A percentile compares a stretch with the other conserved stretches of the same genome.
phyloP scores from a whole-genome alignment of 2,797 vertebrate species.

The Alectoris magna region DNA sequence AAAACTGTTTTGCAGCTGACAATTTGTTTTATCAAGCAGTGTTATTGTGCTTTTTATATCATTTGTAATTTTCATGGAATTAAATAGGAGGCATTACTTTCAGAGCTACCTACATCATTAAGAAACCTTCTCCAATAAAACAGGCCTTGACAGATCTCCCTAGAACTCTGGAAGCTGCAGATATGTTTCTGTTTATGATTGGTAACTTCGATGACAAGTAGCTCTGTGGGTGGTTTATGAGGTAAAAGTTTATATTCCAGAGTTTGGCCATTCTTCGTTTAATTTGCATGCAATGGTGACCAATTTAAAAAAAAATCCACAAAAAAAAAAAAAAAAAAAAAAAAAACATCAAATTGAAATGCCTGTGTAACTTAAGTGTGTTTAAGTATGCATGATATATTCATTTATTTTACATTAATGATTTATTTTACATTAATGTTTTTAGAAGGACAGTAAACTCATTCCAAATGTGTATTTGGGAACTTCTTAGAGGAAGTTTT shows the following conservation, averaged over 20 bases:
- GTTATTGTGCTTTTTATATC: too few species aligned
- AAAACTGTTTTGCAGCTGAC: not conserved
- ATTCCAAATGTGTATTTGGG: not conserved
- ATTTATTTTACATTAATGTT: not conserved
- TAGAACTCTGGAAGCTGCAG: not conserved
- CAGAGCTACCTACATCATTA: not conserved
- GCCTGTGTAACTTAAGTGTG: not conserved
- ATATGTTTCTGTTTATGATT: not conserved
- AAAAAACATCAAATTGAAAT: not conserved
- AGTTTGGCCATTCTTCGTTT: not conserved
- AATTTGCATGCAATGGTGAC: not conserved
- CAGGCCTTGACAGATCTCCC: not conserved
- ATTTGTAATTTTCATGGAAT: too few species aligned
- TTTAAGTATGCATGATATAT: not conserved
- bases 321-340: not conserved
- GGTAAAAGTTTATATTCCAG: not conserved
- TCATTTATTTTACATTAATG: not conserved
- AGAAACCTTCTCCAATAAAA: not conserved
- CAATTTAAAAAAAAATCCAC: too few species aligned
- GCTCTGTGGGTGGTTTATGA: not conserved
- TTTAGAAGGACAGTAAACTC: fast-evolving
- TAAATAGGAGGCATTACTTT: too few species aligned
- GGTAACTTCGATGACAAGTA: not conserved
- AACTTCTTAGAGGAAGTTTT: not conserved
- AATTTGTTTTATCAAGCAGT: not conserved